Conservation (phyloP, 2,113 vertebrate genomes). For the Pampusana beccarii region DNA sequence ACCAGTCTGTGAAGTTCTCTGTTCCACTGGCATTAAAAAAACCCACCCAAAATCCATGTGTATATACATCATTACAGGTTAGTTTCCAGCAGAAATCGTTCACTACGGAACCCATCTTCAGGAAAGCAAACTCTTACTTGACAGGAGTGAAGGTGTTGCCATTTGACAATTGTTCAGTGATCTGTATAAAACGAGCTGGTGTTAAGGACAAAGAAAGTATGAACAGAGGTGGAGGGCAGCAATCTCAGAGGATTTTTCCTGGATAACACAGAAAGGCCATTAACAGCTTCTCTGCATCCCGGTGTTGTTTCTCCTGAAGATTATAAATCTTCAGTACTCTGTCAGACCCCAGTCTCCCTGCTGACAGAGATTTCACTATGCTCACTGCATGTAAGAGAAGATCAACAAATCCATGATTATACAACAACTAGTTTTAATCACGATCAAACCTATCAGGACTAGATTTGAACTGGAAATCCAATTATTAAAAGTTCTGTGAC, state of each 20-base stretch:
- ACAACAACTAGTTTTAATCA: background rate
- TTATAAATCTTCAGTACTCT: background rate
- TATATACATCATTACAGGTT: background rate
- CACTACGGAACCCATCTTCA: background rate
- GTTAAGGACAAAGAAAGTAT: background rate
- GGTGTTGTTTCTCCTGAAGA: background rate
- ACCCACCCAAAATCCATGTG: background rate
- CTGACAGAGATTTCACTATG: background rate
- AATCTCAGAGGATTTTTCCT: background rate
- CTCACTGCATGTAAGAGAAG: background rate
- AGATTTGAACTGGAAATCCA: background rate
- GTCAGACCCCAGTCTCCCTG: background rate
- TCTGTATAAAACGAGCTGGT: background rate
- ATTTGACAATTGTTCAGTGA: background rate
- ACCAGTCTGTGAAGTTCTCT: background rate
- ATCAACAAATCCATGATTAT: background rate
- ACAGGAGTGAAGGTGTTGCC: background rate
- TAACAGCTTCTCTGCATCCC: background rate
- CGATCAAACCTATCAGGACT: background rate
- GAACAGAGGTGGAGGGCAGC: background rate
- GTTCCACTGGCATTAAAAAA: background rate
- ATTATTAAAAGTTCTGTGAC: background rate
- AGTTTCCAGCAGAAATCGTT: background rate
- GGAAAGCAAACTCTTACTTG: background rate
- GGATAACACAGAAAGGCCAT: background rate